phyloP scores from a whole-genome alignment of 1,140 invertebrate genomes.

The Platorchestia sp. region DNA sequence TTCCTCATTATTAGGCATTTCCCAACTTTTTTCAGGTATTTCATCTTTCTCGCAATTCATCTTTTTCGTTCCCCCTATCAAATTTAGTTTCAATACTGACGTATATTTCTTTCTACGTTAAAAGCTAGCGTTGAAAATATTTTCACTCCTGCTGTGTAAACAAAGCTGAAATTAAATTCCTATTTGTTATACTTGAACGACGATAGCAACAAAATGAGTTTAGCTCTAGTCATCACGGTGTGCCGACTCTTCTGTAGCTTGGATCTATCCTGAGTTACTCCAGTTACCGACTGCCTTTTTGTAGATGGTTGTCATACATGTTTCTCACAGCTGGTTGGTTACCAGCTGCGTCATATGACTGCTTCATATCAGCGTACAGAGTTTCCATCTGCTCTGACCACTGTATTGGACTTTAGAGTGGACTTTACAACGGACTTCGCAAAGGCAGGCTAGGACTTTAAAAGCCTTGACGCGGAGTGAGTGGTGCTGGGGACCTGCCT shows the following conservation, averaged over 20 bases:
- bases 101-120: background rate
- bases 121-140: background rate
- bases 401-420: background rate
- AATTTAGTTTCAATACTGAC: background rate
- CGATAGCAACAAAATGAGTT: background rate
- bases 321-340: background rate
- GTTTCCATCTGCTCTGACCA: background rate
- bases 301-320: background rate
- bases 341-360: background rate
- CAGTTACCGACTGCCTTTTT: background rate
- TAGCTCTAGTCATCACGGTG: background rate
- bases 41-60: background rate
- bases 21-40: background rate
- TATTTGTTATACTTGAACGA: background rate
- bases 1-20: background rate
- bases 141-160: background rate
- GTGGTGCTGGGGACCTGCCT: background rate
- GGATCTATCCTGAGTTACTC: background rate
- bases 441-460: background rate
- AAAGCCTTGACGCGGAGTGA: background rate
- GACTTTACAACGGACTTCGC: background rate
- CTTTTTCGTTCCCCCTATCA: background rate
- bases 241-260: background rate
- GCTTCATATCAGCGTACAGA: background rate
- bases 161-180: background rate